These are phyloP conservation scores for Pycnonotus jocosus DNA, from an alignment of 2,113 vertebrate species.

Conservation along the genomic window DNA sequence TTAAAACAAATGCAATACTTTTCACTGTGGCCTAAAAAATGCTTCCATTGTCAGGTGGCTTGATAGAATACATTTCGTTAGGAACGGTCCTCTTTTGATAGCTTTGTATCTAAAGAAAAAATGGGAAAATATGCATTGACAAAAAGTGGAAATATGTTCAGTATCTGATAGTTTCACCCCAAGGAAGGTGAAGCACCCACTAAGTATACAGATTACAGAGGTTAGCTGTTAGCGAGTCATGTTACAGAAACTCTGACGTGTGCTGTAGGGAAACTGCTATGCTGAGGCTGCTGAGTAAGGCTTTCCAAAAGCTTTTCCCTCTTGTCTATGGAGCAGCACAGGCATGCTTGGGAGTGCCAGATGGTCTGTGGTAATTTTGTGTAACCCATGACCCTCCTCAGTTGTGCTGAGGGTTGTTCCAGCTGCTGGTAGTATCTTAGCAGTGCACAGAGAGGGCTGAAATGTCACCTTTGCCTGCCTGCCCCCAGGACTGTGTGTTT, in stretches of 20 bases:
- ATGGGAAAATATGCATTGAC: neutral
- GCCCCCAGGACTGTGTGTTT: neutral
- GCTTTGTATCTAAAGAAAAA: neutral
- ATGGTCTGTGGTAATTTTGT: neutral
- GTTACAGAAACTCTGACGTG: neutral
- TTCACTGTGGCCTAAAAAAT: neutral
- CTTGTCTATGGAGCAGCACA: fast-evolving
- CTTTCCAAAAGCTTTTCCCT: neutral
- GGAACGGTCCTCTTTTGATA: neutral
- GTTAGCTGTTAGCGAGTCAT: neutral
- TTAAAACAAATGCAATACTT: neutral
- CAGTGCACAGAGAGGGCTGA: neutral
- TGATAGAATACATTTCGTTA: neutral
- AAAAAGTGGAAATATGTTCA: neutral
- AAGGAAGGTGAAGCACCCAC: neutral
- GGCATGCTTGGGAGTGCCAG: neutral
- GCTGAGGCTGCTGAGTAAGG: neutral
- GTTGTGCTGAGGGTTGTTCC: neutral
- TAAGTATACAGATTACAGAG: neutral
- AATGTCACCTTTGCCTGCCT: neutral
- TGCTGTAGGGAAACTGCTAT: neutral
- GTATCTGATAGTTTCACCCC: neutral
- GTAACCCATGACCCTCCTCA: neutral
- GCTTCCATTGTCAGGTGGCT: neutral
- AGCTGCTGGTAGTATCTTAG: neutral